These are phyloP conservation scores for Drosophila busckii DNA, from an alignment of 1,140 invertebrate genomes.

Conservation along the genomic window DNA sequence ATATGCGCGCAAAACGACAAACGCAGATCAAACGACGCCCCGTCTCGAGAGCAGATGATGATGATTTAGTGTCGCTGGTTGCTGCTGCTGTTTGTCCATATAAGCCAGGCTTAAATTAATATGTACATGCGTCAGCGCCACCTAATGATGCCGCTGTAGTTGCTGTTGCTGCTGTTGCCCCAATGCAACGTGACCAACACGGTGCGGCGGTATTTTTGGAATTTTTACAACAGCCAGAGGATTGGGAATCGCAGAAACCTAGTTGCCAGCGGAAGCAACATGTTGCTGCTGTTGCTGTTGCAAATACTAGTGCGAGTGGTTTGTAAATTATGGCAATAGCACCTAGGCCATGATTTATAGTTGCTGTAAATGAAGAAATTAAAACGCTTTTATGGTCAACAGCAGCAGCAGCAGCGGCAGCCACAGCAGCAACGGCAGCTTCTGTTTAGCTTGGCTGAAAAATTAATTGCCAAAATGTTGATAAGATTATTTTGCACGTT, in stretches of 20 bases:
- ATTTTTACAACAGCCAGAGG: constrained; percentile 71
- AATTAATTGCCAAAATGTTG: constrained; percentile 71
- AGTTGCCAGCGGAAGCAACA: too few relatives aligned
- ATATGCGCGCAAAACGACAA: constrained; percentile 51
- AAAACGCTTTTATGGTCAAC: constrained; percentile 69
- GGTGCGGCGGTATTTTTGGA: constrained; percentile 62
- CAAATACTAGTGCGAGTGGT: constrained; percentile 63
- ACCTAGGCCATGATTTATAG: constrained; percentile 69
- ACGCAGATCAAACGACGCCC: constrained; percentile 50
- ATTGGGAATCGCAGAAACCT: too few relatives aligned
- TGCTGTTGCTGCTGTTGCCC: constrained; percentile 46
- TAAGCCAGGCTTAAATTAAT: constrained; percentile 68
- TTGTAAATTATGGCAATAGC: constrained; percentile 69
- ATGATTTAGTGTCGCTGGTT: constrained; percentile 62
- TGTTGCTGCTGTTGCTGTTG: too few relatives aligned
- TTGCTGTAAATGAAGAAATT: constrained; percentile 75
- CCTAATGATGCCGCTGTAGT: constrained; percentile 67
- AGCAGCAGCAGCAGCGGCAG: background rate
- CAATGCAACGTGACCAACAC: constrained; percentile 56
- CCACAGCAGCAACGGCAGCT: constrained; percentile 22
- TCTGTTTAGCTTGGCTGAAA: constrained; percentile 16
- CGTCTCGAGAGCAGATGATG: constrained; percentile 28
- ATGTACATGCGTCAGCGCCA: constrained; percentile 68
- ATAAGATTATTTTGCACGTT: constrained; percentile 59
- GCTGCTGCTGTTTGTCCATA: constrained; percentile 32